Percentiles rank a stretch among this genome's conserved stretches.
phyloP scores from a whole-genome alignment of 2,888 invertebrate species.

The Drosophila mimetica region DNA sequence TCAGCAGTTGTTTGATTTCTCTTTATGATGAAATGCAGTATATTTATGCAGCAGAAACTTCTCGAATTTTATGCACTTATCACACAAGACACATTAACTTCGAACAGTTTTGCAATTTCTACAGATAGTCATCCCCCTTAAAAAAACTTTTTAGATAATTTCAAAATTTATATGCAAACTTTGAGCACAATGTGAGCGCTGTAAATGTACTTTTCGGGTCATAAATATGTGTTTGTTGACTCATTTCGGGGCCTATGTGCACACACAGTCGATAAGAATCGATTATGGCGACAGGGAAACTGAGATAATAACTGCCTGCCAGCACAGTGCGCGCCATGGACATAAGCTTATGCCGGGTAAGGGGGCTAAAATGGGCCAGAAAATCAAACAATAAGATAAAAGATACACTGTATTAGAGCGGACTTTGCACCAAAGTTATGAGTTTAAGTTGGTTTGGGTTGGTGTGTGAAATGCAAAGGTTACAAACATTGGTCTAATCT shows the following conservation, averaged over 20 bases:
- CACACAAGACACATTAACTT: background rate
- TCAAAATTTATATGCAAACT: background rate
- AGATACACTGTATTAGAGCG: background rate
- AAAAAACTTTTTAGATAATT: background rate
- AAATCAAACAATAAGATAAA: background rate
- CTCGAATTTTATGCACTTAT: no score
- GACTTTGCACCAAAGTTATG: background rate
- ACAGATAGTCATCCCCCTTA: no score
- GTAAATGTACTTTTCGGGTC: constrained; percentile 15
- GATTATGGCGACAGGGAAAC: constrained; percentile 8
- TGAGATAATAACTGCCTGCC: constrained; percentile 5
- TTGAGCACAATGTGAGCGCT: background rate
- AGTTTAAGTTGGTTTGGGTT: background rate
- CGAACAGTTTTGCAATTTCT: no score
- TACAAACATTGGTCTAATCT: constrained; percentile 15
- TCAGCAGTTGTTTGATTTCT: background rate
- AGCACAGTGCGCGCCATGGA: constrained; percentile 9
- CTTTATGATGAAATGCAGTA: background rate
- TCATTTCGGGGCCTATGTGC: constrained; percentile 18
- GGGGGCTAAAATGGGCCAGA: no score
- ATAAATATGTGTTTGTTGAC: constrained; percentile 13
- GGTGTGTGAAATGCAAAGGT: background rate
- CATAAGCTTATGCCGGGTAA: background rate
- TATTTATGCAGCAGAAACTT: background rate
- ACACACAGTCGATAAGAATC: constrained; percentile 30